Conservation (phyloP, 2,113 vertebrate genomes). For the Urocitellus parryii region DNA sequence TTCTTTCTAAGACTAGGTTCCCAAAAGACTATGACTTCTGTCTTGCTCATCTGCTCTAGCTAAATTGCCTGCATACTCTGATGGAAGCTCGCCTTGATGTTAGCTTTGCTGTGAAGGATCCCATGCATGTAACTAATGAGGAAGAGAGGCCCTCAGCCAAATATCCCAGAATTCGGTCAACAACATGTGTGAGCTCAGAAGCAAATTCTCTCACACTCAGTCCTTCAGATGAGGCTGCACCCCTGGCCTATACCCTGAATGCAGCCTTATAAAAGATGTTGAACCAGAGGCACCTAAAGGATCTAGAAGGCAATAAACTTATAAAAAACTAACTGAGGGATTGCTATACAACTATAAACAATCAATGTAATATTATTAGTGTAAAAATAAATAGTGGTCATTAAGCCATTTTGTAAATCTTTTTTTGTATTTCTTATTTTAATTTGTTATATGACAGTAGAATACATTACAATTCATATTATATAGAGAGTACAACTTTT, state of each 20-base stretch:
- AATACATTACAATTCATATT: no score
- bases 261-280: background rate
- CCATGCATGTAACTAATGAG: background rate
- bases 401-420: slow-evolving; percentile 27
- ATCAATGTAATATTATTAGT: background rate
- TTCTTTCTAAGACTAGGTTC: background rate
- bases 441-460: no score
- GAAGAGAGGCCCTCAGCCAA: background rate
- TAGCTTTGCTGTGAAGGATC: background rate
- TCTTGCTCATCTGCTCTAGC: background rate
- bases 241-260: background rate
- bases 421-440: no score
- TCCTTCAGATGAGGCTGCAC: background rate
- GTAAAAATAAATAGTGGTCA: slow-evolving; percentile 10
- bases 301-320: background rate
- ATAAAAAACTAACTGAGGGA: background rate
- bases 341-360: background rate
- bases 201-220: background rate
- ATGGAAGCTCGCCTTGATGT: background rate
- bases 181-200: background rate
- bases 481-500: no score
- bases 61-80: background rate
- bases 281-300: background rate
- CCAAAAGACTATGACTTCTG: background rate
- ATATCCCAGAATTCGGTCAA: background rate